Percentiles rank a stretch among this genome's conserved stretches.
Evolutionary conservation across 2,888 invertebrate genomes (phyloP).

Genomic region (Pachydiplax longipennis): DNA sequence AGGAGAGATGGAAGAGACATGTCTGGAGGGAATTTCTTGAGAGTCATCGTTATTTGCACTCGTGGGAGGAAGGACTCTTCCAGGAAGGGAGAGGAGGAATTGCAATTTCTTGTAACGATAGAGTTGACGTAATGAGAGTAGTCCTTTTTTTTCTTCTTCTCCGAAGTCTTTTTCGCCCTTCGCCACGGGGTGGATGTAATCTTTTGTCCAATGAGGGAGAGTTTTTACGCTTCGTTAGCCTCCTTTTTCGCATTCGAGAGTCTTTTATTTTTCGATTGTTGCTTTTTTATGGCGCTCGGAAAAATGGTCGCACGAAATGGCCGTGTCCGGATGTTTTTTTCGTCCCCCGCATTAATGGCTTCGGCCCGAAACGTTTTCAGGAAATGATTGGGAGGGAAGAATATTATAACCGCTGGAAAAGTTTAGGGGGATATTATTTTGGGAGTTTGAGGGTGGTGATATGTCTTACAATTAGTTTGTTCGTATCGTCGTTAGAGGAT

Average conservation of each 20-base stretch:
- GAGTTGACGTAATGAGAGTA: not conserved
- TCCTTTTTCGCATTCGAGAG: not conserved
- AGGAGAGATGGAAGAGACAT: not conserved
- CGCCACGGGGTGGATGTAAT: not conserved
- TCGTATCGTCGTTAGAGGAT: too few species aligned
- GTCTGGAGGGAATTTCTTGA: slow-evolving; percentile 18
- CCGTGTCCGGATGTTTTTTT: not conserved
- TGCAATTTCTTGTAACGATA: slow-evolving; percentile 10
- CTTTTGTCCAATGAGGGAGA: not conserved
- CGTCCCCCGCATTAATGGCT: not conserved
- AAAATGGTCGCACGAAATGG: not conserved
- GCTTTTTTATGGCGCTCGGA: too few species aligned
- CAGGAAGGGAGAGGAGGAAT: not conserved
- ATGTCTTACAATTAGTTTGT: too few species aligned
- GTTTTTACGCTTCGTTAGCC: slow-evolving; percentile 4
- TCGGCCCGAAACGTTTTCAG: not conserved
- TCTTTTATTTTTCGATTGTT: not conserved
- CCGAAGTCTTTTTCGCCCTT: not conserved
- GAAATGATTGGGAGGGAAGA: not conserved
- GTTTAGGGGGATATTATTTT: too few species aligned
- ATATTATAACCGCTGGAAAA: too few species aligned
- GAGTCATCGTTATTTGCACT: slow-evolving; percentile 42
- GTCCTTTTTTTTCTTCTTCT: not conserved
- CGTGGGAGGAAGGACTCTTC: not conserved
- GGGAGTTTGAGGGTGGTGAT: too few species aligned